Percentiles rank a stretch among this genome's conserved stretches.
phyloP scores from a whole-genome alignment of 2,113 vertebrate species.

The Tetraodon nigroviridis region DNA sequence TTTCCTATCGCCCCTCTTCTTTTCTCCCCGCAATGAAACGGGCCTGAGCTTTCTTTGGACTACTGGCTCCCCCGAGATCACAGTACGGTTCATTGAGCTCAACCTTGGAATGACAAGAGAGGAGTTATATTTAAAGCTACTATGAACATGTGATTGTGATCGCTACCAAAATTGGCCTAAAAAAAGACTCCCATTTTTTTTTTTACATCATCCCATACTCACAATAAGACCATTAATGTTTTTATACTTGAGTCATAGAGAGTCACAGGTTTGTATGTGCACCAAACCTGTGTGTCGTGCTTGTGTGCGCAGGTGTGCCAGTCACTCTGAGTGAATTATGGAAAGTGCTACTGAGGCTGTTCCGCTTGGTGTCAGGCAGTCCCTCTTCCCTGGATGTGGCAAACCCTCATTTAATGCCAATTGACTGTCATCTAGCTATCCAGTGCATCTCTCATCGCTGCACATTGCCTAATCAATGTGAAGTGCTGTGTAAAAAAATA shows the following conservation, averaged over 20 bases:
- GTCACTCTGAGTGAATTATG: conserved; percentile 37
- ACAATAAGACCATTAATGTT: conserved; percentile 2
- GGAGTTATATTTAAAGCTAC: conserved; percentile 20
- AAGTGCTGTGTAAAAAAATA: conserved; percentile 99
- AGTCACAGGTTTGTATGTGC: background rate
- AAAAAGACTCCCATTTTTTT: conserved; percentile 5
- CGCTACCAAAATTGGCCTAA: background rate
- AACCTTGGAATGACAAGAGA: conserved; percentile 45
- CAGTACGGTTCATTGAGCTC: conserved; percentile 46
- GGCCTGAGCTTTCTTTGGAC: conserved; percentile 45
- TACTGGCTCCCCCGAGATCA: conserved; percentile 49
- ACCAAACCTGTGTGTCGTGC: background rate
- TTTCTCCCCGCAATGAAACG: conserved; percentile 61
- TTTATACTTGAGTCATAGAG: background rate
- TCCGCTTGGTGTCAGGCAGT: conserved; percentile 54
- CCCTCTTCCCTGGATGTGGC: conserved; percentile 79
- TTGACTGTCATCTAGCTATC: conserved; percentile 98
- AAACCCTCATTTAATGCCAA: conserved; percentile 99
- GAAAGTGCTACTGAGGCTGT: conserved; percentile 49
- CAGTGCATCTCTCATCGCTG: conserved; percentile 85
- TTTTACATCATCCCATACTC: background rate
- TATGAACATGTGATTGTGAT: conserved; percentile 21
- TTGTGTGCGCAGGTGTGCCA: conserved; percentile 27
- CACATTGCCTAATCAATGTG: conserved; percentile 99
- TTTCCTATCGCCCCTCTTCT: conserved; percentile 51